These are phyloP conservation scores for Pseudococcus jackbeardsleyi DNA, from an alignment of 2,888 invertebrate genomes.

Conservation along the genomic window DNA sequence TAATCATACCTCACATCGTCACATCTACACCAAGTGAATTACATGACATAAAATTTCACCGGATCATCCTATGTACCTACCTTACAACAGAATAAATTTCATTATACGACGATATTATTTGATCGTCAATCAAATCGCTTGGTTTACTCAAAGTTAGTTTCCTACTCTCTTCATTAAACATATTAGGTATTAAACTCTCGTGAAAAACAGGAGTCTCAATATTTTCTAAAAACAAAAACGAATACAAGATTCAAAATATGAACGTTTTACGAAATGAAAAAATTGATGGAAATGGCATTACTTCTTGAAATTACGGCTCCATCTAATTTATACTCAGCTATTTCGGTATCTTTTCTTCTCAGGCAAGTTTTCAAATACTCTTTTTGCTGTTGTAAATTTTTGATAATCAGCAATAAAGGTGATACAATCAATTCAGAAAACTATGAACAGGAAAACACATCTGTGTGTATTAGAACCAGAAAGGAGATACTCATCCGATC, in stretches of 20 bases:
- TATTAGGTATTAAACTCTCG: background rate
- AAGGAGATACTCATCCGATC: background rate
- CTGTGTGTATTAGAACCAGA: background rate
- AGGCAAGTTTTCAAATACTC: constrained; percentile 6
- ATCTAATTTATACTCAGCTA: constrained; percentile 57
- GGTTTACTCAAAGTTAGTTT: background rate
- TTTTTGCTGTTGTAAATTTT: constrained; percentile 49
- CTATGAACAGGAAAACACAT: background rate
- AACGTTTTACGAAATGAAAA: background rate
- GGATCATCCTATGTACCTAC: background rate
- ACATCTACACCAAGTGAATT: no score
- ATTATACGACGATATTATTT: constrained; percentile 6
- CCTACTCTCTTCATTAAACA: background rate
- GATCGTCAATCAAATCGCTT: constrained; percentile 12
- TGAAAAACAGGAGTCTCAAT: constrained; percentile 37
- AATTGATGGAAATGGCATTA: background rate
- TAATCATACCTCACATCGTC: no score
- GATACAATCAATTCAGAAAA: constrained; percentile 21
- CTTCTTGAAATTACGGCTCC: constrained; percentile 49
- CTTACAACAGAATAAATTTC: background rate
- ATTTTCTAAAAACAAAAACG: constrained; percentile 45
- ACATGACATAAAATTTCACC: no score
- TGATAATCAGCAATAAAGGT: constrained; percentile 24
- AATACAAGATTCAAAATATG: background rate
- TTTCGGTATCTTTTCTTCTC: constrained; percentile 58